Percentiles rank a stretch among this genome's conserved stretches.
These are phyloP conservation scores for Lasiurus borealis DNA, from an alignment of 2,113 vertebrate genomes.

Conservation along the genomic window DNA sequence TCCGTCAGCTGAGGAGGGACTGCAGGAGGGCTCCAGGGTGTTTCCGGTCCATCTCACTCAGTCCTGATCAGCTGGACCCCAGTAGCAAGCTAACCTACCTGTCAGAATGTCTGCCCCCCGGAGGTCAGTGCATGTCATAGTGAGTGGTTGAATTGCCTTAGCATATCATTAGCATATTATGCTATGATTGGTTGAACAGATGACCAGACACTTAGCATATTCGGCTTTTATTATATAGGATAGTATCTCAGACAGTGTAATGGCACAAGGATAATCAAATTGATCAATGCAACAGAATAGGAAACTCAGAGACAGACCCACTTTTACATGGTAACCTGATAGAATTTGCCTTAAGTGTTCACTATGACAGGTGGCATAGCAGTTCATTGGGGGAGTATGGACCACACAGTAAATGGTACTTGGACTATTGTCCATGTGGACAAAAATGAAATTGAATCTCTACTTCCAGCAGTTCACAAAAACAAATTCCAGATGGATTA, in stretches of 20 bases:
- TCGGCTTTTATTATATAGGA: too few species aligned
- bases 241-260: not conserved
- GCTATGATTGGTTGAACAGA: too few species aligned
- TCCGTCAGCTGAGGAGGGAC: too few species aligned
- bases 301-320: not conserved
- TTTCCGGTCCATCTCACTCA: too few species aligned
- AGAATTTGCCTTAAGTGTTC: not conserved
- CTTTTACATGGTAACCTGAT: not conserved
- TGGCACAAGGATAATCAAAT: not conserved
- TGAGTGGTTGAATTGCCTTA: too few species aligned
- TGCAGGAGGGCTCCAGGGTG: too few species aligned
- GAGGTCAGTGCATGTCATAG: too few species aligned
- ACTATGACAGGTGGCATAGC: not conserved
- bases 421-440: not conserved
- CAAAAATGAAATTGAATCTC: constrained; percentile 6
- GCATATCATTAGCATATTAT: too few species aligned
- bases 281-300: not conserved
- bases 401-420: not conserved
- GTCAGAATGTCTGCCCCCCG: too few species aligned
- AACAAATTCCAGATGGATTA: constrained; percentile 2
- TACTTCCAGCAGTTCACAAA: not conserved
- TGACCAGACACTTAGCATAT: too few species aligned
- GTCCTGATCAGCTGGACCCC: too few species aligned
- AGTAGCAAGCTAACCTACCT: too few species aligned
- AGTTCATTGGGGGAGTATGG: not conserved